Base-by-base conservation (phyloP, 1,140 invertebrate genomes). In the Parapsyche elsis region DNA sequence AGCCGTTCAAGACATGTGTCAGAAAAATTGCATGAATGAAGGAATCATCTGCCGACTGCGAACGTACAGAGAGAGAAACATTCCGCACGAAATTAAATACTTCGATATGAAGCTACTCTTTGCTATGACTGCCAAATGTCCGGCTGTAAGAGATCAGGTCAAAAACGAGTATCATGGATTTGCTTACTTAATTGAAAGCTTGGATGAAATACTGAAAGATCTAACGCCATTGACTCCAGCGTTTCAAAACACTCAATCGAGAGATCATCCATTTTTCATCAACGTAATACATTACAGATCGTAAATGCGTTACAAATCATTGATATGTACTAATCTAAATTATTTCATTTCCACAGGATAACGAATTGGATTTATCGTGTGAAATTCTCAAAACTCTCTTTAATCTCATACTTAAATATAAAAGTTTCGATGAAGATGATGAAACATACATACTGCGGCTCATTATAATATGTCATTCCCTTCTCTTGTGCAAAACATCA, bases 301-400 rank as follows among this genome's bases (percentile, higher is more conserved):
- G 67, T 24, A 30, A 21, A 71, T 23, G 16, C 38, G 44, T 30
- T 46, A 2, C 12, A n/a, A 5, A 16, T 74, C n/a, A 9, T 74
- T 38, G 16, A 9, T 74, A 21, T 45, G 5, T 75, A 14, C 44
- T 71, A 10, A 38, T 16, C 21, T 19, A 38, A n/a, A n/a, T n/a
- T n/a, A 75, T 53, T 5, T 53, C 1, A 53, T 53, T 75, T 44
- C 88, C 89, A 57, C 83, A 94, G 90, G 91, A 93, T 85, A 86
- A 90, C 64, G 89, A 95, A 85, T 90, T 93, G 49, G 92, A 93
- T 74, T 88, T 97, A 53, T 88, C 91, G 24, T 94, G 92, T 87
- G 96, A 98, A 89, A 92, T 96, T 82, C 90, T 98, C 7, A 98
- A 98, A 89, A 92, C 94, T 12, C 89, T 98, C 78, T 99, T 98